These are phyloP conservation scores for Xanthia icteritia DNA, from an alignment of 2,888 invertebrate species.

Conservation along the genomic window DNA sequence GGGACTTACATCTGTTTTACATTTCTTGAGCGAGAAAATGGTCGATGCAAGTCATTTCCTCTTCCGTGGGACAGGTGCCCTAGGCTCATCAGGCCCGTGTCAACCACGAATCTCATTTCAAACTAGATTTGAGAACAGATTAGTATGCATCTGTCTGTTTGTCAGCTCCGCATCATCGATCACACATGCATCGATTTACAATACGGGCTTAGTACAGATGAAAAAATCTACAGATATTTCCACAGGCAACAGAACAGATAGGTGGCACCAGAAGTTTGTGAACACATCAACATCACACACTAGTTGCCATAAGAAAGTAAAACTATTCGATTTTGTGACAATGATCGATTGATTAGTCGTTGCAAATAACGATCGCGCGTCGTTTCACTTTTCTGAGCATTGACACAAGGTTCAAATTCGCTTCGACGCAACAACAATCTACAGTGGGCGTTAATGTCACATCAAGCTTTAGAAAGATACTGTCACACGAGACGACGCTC, in stretches of 20 bases:
- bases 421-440: not conserved
- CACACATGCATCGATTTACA: not conserved
- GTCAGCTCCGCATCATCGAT: not conserved
- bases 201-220: not conserved
- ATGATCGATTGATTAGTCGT: not conserved
- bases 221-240: slow-evolving; percentile 16
- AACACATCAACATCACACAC: slow-evolving; percentile 7
- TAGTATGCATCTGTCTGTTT: not conserved
- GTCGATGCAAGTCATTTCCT: not conserved
- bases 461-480: slow-evolving; percentile 4
- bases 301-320: not conserved
- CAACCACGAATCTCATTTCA: not conserved
- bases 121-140: not conserved
- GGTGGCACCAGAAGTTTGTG: not conserved
- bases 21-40: not conserved
- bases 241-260: not conserved
- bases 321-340: not conserved
- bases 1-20: too few species aligned
- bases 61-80: not conserved
- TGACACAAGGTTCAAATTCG: slow-evolving; percentile 12
- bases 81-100: too few species aligned
- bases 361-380: not conserved
- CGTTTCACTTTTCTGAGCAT: not conserved
- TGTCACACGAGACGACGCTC: slow-evolving; percentile 4
- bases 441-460: not conserved